Conservation (phyloP, 2,113 vertebrate species). For the Lampris incognitus region DNA sequence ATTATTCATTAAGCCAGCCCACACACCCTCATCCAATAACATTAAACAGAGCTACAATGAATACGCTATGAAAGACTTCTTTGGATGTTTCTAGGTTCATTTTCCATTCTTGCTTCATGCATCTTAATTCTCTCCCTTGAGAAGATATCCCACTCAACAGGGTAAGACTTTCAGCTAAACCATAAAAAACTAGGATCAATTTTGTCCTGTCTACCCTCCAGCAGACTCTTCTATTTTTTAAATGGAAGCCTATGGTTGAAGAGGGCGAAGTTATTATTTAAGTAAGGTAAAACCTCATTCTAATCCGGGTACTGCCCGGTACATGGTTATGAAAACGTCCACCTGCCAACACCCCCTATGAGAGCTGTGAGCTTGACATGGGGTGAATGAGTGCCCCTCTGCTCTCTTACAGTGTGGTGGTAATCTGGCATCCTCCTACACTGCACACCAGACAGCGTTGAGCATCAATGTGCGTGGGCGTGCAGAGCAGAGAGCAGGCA, state of each 20-base stretch:
- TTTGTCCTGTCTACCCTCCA: too few species aligned
- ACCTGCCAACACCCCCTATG: slow-evolving; percentile 17
- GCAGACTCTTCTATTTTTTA: too few species aligned
- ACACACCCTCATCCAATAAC: slow-evolving; percentile 39
- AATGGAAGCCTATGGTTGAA: not conserved
- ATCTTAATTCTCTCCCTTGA: slow-evolving; percentile 33
- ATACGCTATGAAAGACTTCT: slow-evolving; percentile 40
- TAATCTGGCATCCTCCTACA: slow-evolving; percentile 47
- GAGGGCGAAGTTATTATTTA: slow-evolving; percentile 29
- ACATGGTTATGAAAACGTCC: slow-evolving; percentile 25
- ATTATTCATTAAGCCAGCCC: slow-evolving; percentile 65
- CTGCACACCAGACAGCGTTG: slow-evolving; percentile 49
- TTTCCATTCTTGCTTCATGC: slow-evolving; percentile 2
- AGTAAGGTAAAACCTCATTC: slow-evolving; percentile 48
- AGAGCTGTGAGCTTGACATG: slow-evolving; percentile 34
- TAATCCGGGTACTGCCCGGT: slow-evolving; percentile 25
- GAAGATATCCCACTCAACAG: not conserved
- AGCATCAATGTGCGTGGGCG: slow-evolving; percentile 56
- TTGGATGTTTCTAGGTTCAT: slow-evolving; percentile 10
- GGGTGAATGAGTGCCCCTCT: slow-evolving; percentile 36
- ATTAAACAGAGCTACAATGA: slow-evolving; percentile 42
- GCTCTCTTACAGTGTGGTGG: slow-evolving; percentile 57
- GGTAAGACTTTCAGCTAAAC: too few species aligned
- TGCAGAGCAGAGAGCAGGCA: slow-evolving; percentile 1
- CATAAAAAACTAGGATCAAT: too few species aligned